Conservation (phyloP, 2,888 invertebrate species). For the Clistopyga incitator region DNA sequence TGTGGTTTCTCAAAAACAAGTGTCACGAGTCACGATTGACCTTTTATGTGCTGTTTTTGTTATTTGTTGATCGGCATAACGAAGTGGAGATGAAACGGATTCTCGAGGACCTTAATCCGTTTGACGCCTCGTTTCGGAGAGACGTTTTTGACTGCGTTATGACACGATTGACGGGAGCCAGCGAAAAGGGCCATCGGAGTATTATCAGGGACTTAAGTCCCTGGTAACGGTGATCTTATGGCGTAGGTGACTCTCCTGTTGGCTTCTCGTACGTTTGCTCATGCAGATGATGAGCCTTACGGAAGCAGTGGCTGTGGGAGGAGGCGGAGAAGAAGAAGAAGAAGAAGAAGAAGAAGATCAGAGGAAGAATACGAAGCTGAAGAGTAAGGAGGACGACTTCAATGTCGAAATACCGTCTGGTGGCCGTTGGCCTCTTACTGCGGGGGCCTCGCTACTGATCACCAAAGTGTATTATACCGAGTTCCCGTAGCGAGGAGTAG, state of each 20-base stretch:
- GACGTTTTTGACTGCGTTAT: slow-evolving; percentile 35
- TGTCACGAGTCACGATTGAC: slow-evolving; percentile 12
- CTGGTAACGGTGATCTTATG: slow-evolving; percentile 58
- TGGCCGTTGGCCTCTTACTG: slow-evolving; percentile 1
- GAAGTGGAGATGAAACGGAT: slow-evolving; percentile 22
- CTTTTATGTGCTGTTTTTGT: slow-evolving; percentile 25
- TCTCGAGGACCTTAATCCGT: slow-evolving; percentile 51
- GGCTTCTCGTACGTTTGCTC: slow-evolving; percentile 30
- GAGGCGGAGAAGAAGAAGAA: slow-evolving; percentile 9
- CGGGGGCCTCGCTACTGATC: slow-evolving; percentile 14
- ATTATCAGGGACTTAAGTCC: slow-evolving; percentile 58
- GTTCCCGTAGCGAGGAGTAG: slow-evolving; percentile 41
- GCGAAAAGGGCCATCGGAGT: slow-evolving; percentile 49
- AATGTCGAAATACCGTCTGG: slow-evolving; percentile 71
- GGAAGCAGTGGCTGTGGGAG: slow-evolving; percentile 9
- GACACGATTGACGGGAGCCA: slow-evolving; percentile 34
- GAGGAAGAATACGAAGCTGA: slow-evolving; percentile 11
- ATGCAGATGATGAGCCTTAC: slow-evolving; percentile 49
- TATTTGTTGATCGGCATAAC: slow-evolving; percentile 11
- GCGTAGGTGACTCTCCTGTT: slow-evolving; percentile 41
- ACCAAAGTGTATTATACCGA: slow-evolving; percentile 8
- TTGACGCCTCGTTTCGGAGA: slow-evolving; percentile 9
- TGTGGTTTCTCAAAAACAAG: background rate
- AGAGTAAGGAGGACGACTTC: slow-evolving; percentile 59
- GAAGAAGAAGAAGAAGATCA: slow-evolving; percentile 12